Evolutionary conservation across 2,888 invertebrate species (phyloP), one percentile per base, ranked within the genome.

Genomic region (Oxycera nigricornis): DNA sequence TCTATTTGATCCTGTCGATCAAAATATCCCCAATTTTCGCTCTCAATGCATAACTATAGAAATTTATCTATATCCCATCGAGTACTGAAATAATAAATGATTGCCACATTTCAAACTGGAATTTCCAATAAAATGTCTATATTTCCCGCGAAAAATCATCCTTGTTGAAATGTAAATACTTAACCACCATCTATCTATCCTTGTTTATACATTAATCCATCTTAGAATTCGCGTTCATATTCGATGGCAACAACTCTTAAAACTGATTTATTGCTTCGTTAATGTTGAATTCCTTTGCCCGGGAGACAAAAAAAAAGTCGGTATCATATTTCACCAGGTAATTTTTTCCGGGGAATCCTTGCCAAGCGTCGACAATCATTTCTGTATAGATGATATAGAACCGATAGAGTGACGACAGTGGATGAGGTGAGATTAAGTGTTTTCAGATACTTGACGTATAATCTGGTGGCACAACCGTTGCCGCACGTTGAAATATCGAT

Each of bases 191-290:
- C 24, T 24, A 55, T 24, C 22, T 22, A 22, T 55, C 52, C 22
- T 22, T 24, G 20, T 11, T 22, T 4, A 9, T 24, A 3, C 52
- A 55, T 9, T 22, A 20, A n/a, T 46, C 17, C 46, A 46, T 46
- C 14, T n/a, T n/a, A n/a, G n/a, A n/a, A n/a, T n/a, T n/a, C n/a
- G n/a, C n/a, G n/a, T n/a, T n/a, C n/a, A n/a, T n/a, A n/a, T n/a
- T n/a, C n/a, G n/a, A n/a, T n/a, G n/a, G n/a, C n/a, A n/a, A n/a
- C n/a, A n/a, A n/a, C n/a, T n/a, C n/a, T n/a, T 4, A 3, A 17
- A 50, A 50, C 52, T 55, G 52, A 55, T 55, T 55, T 55, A 55
- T 55, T 55, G 24, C 52, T 24, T 55, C 52, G 20, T 55, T 55
- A 55, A 24, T 24, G 52, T 55, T 55, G 7, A 7, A 35, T 35